Percentiles rank a stretch among this genome's conserved stretches.
These are phyloP conservation scores for Pitangus sulphuratus DNA, from an alignment of 2,797 vertebrate genomes.

Conservation along the genomic window DNA sequence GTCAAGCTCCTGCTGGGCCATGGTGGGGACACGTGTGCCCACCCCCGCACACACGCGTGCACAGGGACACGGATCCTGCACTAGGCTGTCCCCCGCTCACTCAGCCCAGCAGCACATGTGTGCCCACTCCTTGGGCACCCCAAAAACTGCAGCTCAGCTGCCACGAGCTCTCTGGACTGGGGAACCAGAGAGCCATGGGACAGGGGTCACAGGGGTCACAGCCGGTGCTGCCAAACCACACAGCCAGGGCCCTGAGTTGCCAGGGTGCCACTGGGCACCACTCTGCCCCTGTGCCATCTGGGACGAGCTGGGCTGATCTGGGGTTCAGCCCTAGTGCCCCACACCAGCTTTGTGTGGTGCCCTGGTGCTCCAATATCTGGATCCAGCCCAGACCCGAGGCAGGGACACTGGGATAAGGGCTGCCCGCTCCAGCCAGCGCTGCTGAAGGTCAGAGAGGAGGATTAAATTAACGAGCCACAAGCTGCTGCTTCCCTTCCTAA, in stretches of 20 bases:
- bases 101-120: fast-evolving
- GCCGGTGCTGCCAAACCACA: not conserved
- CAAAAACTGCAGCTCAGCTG: fast-evolving
- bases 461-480: not conserved
- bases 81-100: fast-evolving
- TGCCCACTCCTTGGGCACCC: not conserved
- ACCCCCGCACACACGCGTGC: fast-evolving
- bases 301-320: fast-evolving
- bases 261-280: fast-evolving
- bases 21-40: not conserved
- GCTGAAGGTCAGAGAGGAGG: not conserved
- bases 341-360: not conserved
- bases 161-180: fast-evolving
- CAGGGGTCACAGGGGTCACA: fast-evolving
- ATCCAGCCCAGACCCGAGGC: not conserved
- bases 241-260: not conserved
- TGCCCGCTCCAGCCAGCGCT: fast-evolving
- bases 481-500: not conserved
- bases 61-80: not conserved
- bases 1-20: fast-evolving
- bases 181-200: fast-evolving
- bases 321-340: fast-evolving
- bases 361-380: fast-evolving
- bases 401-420: fast-evolving
- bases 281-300: fast-evolving